Base-by-base conservation (phyloP, 1,140 invertebrate species). In the Drosophila micromelanica region DNA sequence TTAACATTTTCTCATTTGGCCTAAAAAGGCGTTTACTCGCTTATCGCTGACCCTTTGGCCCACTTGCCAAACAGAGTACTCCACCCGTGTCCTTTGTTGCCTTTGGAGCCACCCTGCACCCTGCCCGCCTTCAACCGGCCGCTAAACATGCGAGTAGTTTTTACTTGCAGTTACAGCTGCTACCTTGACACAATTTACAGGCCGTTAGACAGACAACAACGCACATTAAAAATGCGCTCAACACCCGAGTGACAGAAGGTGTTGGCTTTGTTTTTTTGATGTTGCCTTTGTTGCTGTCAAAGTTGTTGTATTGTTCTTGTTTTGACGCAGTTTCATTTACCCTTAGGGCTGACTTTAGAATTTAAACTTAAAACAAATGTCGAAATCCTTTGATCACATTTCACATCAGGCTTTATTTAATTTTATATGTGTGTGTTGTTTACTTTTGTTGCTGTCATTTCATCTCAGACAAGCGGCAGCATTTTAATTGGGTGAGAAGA, bases 101-200 rank as follows among this genome's bases (percentile, higher is more conserved):
- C 11, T n/a, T n/a, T 5, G 13, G 4, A 6, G 27, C 27, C 23
- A 1, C 13, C 20, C 23, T 0, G 9, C 15, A 12, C n/a, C n/a
- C n/a, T n/a, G 17, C 13, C 12, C 12, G n/a, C 20, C 35, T 32
- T 6, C 49, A 15, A 20, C 45, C n/a, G n/a, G 13, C 46, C 27
- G 55, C 48, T 63, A 38, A 17, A 15, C 23, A 69, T 69, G 27
- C 67, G 23, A 40, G 11, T 59, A 57, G 69, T 67, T 71, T 70
- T 59, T 32, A 62, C 30, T 61, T 45, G 45, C 65, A 69, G 57
- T 51, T 35, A 27, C 13, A 52, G 60, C 80, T 48, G 60, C 80
- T 48, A 86, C 81, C 81, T 86, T 86, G 81, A 86, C 82, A 86
- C 82, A 78, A 69, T 86, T 86, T 80, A 81, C 82, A 70, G 78